These are phyloP conservation scores for Leptinotarsa peninsularis DNA, from an alignment of 2,888 invertebrate genomes.

Conservation along the genomic window DNA sequence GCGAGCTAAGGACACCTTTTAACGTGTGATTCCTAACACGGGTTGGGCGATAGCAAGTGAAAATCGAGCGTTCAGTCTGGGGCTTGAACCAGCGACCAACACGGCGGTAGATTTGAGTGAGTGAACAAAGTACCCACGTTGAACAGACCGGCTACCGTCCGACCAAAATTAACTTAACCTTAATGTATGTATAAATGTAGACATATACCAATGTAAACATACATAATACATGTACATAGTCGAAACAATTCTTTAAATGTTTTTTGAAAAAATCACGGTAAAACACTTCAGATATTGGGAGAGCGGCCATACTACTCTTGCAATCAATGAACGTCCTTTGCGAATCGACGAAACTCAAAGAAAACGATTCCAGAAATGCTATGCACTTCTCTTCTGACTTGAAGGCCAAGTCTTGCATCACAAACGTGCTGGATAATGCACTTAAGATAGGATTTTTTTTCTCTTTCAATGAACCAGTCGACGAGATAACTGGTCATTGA, in stretches of 20 bases:
- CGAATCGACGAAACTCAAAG: slow-evolving; percentile 78
- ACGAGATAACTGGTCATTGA: slow-evolving; percentile 96
- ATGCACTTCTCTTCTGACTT: slow-evolving; percentile 83
- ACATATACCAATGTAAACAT: no score
- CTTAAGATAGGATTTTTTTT: slow-evolving; percentile 91
- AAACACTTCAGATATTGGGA: slow-evolving; percentile 65
- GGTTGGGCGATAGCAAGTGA: no score
- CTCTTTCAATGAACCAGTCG: slow-evolving; percentile 97
- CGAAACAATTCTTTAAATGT: slow-evolving; percentile 11
- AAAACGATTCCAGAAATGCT: slow-evolving; percentile 88
- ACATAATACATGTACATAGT: background rate
- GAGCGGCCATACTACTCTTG: slow-evolving; percentile 79
- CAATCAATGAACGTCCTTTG: slow-evolving; percentile 87
- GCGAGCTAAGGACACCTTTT: no score
- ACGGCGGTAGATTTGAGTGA: no score
- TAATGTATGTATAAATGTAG: no score
- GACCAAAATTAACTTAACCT: no score
- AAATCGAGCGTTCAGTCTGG: no score
- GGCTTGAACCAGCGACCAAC: no score
- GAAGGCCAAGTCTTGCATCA: slow-evolving; percentile 91
- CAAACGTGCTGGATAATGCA: slow-evolving; percentile 89
- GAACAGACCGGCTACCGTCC: no score
- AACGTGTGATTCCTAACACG: no score
- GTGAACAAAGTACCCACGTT: no score
- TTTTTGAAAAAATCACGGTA: slow-evolving; percentile 2